Evolutionary conservation across 2,888 invertebrate genomes (phyloP).

Genomic region (Microctonus hyperodae): DNA sequence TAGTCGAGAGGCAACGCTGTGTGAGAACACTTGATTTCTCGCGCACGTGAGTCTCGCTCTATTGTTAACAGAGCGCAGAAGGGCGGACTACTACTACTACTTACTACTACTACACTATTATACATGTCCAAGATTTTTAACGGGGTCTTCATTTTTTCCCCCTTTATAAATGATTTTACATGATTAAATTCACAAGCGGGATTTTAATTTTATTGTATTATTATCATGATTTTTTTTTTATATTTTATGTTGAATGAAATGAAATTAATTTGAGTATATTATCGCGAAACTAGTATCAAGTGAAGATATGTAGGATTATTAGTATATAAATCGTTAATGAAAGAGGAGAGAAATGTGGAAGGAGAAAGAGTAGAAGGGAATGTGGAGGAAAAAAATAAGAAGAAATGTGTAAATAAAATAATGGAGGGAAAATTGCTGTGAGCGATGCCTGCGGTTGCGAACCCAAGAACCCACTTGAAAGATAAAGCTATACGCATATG

Average conservation of each 20-base stretch:
- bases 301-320: no score
- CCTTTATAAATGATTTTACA: slow-evolving; percentile 5
- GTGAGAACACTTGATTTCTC: slow-evolving; percentile 64
- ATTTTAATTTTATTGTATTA: no score
- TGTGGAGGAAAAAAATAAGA: background rate
- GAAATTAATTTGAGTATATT: no score
- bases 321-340: background rate
- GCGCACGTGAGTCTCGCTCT: slow-evolving; percentile 62
- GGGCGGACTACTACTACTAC: slow-evolving; percentile 13
- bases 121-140: slow-evolving; percentile 54
- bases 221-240: no score
- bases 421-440: slow-evolving; percentile 39
- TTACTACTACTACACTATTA: slow-evolving; percentile 10
- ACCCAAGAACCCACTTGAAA: slow-evolving; percentile 51
- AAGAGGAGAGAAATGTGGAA: background rate
- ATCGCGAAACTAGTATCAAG: no score
- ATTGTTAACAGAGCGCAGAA: slow-evolving; percentile 57
- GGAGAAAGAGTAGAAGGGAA: no score
- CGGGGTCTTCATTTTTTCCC: slow-evolving; percentile 12
- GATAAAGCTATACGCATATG: slow-evolving; percentile 57
- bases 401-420: slow-evolving; percentile 9
- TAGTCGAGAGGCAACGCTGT: slow-evolving; percentile 44
- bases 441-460: slow-evolving; percentile 57
- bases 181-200: background rate
- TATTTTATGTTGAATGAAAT: no score